Conservation (phyloP, 2,113 vertebrate genomes). For the Pangasianodon gigas region DNA sequence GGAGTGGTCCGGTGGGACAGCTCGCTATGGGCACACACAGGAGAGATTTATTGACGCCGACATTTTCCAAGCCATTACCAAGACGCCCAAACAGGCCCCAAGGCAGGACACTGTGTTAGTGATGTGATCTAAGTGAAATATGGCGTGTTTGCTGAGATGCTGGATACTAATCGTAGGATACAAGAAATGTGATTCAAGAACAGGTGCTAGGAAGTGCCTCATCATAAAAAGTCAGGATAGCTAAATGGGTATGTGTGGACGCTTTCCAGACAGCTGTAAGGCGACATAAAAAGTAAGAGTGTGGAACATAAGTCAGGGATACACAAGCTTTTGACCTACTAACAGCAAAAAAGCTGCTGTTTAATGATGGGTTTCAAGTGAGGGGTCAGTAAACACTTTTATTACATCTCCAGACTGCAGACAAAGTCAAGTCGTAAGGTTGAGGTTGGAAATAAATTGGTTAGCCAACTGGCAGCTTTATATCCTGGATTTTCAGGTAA, state of each 20-base stretch:
- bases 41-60: constrained; percentile 66
- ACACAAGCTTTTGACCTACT: constrained; percentile 3
- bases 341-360: background rate
- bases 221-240: background rate
- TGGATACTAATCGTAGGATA: constrained; percentile 56
- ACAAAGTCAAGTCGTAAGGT: background rate
- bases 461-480: constrained; percentile 3
- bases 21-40: constrained; percentile 50
- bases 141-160: constrained; percentile 47
- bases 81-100: constrained; percentile 56
- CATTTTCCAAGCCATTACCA: constrained; percentile 65
- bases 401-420: background rate
- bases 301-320: background rate
- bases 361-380: background rate
- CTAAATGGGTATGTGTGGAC: constrained; percentile 15
- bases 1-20: constrained; percentile 50
- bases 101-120: constrained; percentile 53
- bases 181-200: constrained; percentile 15
- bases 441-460: background rate
- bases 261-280: constrained; percentile 15
- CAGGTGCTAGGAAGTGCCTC: background rate
- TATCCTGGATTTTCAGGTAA: background rate
- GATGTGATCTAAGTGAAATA: constrained; percentile 61
- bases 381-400: background rate
- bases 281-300: background rate